Evolutionary conservation across 2,113 vertebrate species (phyloP), one percentile per base, ranked within the genome.

Genomic region (Camelus bactrianus): DNA sequence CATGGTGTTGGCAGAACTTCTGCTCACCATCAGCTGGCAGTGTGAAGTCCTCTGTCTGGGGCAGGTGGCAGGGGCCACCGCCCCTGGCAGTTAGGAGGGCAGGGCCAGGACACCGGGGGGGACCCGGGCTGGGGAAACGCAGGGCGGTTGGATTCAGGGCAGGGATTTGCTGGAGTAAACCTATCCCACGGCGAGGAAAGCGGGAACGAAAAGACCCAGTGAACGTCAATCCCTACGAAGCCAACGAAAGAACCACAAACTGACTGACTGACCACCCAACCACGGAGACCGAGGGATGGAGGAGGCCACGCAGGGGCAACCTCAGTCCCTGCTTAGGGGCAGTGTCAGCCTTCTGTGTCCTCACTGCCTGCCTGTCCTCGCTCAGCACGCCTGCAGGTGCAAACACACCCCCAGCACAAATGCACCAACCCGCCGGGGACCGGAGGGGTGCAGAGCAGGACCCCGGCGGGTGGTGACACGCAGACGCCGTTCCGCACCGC

Each of bases 131-230:
- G 38, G 38, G 38, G 38, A 42, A 5, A 42, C 38, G 38, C 38
- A 42, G 38, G 38, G 38, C 5, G 38, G 38, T 42, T 42, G 38
- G 38, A 42, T 42, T 42, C 17, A 62, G 24, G 28, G 87, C 13
- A 56, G 56, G 42, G n/a, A 79, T 77, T 82, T 73, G 58, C 42
- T 86, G 93, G 54, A 89, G 32, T 75, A 56, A 60, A 84, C 58
- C 60, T 12, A 38, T 42, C 88, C 58, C 32, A 72, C 0, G 5
- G 62, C 70, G 28, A 50, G 20, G 50, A 91, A 76, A 92, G 67
- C 7, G 32, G 62, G 38, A 42, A 58, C 5, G 24, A 56, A 81
- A 86, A 88, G 86, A 77, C n/a, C 35, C 6, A 19, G 54, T 48
- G 38, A 60, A 30, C n/a, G 38, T 42, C 22, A 42, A 20, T 70